Evolutionary conservation across 2,888 invertebrate genomes (phyloP).

Genomic region (Gari tellinella): DNA sequence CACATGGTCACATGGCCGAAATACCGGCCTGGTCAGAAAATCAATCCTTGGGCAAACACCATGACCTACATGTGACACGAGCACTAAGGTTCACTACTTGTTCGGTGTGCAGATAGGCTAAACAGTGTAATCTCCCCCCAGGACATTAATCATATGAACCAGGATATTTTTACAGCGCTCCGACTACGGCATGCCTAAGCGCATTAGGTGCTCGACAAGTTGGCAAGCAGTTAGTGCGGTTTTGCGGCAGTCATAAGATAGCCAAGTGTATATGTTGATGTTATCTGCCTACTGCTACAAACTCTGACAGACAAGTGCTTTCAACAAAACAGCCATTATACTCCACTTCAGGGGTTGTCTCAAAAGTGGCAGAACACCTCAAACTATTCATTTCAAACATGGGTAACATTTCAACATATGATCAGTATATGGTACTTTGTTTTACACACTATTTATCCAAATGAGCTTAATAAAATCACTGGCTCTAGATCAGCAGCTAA

Average conservation of each 20-base stretch:
- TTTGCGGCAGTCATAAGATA: not conserved
- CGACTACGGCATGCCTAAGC: not conserved
- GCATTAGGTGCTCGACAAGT: too few relatives aligned
- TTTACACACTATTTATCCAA: too few relatives aligned
- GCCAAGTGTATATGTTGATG: not conserved
- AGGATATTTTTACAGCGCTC: slow-evolving; percentile 35
- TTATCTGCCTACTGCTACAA: slow-evolving; percentile 28
- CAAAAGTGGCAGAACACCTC: slow-evolving; percentile 7
- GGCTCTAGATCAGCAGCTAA: too few relatives aligned
- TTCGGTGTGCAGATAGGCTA: slow-evolving; percentile 4
- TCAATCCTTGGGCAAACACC: not conserved
- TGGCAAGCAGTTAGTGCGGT: slow-evolving; percentile 2
- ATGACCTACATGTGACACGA: slow-evolving; percentile 1
- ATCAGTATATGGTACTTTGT: too few relatives aligned
- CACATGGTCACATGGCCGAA: slow-evolving; percentile 1
- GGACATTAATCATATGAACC: slow-evolving; percentile 41
- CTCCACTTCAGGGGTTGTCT: slow-evolving; percentile 19
- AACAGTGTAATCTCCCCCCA: not conserved
- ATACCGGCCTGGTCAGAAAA: not conserved
- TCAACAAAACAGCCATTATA: slow-evolving; percentile 49
- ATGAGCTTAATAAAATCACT: too few relatives aligned
- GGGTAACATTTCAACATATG: too few relatives aligned
- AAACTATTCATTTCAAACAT: too few relatives aligned
- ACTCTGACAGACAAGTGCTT: slow-evolving; percentile 36
- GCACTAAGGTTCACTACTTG: slow-evolving; percentile 4